phyloP scores from a whole-genome alignment of 2,797 vertebrate species.

The Notolepis coatsorum region DNA sequence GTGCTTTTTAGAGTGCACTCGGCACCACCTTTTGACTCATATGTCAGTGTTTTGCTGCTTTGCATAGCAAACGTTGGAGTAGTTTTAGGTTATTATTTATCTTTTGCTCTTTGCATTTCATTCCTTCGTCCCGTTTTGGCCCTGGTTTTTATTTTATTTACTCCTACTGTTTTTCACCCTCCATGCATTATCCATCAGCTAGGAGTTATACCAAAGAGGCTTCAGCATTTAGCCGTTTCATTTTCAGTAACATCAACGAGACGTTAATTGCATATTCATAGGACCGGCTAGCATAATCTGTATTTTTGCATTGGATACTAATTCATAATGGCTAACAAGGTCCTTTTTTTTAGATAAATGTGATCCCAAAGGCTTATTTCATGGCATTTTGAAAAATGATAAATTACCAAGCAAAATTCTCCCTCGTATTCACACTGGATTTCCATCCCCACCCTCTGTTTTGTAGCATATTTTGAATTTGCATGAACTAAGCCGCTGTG shows the following conservation, averaged over 20 bases:
- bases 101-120: slow-evolving; percentile 21
- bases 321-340: neutral
- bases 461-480: slow-evolving; percentile 14
- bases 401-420: slow-evolving; percentile 20
- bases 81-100: neutral
- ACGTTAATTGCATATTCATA: slow-evolving; percentile 10
- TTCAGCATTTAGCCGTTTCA: no score
- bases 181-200: neutral
- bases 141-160: neutral
- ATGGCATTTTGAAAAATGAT: neutral
- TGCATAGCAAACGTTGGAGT: slow-evolving; percentile 4
- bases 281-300: neutral
- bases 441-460: neutral
- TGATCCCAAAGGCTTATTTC: neutral
- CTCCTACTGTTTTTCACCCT: neutral
- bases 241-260: slow-evolving; percentile 1
- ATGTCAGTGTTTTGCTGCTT: neutral
- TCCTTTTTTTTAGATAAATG: neutral
- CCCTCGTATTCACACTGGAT: slow-evolving; percentile 13
- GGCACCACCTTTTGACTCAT: neutral
- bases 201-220: neutral
- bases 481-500: slow-evolving; percentile 26
- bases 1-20: neutral
- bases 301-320: neutral
- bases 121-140: neutral